Conservation (phyloP, 2,113 vertebrate species). For the Apteryx owenii region DNA sequence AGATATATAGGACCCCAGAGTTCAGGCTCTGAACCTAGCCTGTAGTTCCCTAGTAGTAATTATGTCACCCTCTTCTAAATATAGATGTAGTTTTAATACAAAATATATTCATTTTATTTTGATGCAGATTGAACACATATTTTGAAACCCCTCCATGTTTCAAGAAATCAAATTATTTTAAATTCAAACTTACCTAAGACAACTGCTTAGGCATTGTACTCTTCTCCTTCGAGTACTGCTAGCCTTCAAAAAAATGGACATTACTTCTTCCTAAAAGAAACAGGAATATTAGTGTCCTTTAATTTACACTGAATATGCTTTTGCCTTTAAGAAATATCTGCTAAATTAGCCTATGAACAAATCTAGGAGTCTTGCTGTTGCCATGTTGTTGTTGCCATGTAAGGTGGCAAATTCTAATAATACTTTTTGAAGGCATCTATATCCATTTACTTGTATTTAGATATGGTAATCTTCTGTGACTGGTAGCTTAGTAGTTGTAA, state of each 20-base stretch:
- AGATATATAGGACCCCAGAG: rapidly evolving
- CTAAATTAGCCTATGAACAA: not conserved
- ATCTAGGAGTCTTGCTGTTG: not conserved
- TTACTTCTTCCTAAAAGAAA: not conserved
- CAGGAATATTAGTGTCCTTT: not conserved
- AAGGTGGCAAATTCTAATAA: not conserved
- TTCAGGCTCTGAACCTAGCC: not conserved
- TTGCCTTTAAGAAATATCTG: not conserved
- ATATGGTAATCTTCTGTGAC: not conserved
- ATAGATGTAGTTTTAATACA: not conserved
- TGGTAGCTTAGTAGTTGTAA: not conserved
- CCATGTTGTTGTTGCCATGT: not conserved
- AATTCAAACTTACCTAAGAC: not conserved
- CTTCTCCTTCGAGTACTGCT: not conserved
- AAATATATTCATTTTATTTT: not conserved
- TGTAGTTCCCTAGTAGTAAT: not conserved
- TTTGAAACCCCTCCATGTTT: not conserved
- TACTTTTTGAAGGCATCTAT: not conserved
- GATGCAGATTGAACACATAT: not conserved
- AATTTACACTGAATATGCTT: not conserved
- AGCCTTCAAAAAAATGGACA: not conserved
- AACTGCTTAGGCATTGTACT: not conserved
- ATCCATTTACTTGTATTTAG: not conserved
- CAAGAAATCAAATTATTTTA: not conserved
- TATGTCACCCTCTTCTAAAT: not conserved